Conservation (phyloP, 2,113 vertebrate genomes). For the Crotalus helleri region DNA sequence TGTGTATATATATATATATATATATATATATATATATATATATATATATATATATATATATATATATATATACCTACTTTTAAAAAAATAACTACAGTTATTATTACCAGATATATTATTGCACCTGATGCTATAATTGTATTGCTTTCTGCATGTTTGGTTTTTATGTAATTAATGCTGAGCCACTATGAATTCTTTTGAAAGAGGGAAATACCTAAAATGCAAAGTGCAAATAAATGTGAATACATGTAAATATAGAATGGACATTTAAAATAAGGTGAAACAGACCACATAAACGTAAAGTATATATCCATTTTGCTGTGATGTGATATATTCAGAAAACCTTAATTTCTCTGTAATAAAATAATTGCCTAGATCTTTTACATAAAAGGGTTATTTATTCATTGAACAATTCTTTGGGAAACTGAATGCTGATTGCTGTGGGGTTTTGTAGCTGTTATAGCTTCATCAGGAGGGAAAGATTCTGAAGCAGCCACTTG, state of each 20-base stretch:
- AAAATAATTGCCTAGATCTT: slow-evolving; percentile 9
- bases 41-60: no score
- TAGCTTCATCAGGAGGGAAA: not conserved
- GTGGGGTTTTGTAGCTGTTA: not conserved
- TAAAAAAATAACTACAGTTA: not conserved
- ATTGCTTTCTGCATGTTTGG: not conserved
- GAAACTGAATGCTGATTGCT: slow-evolving; percentile 12
- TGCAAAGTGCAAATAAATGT: not conserved
- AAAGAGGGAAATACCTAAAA: not conserved
- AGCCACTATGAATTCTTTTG: not conserved
- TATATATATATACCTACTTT: not conserved
- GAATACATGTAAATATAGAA: not conserved
- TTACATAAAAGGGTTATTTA: slow-evolving; percentile 8
- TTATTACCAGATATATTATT: not conserved
- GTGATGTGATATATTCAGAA: slow-evolving; percentile 3
- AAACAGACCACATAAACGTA: slow-evolving; percentile 5
- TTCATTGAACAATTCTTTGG: slow-evolving; percentile 5
- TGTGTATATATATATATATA: no score
- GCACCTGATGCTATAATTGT: not conserved
- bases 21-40: no score
- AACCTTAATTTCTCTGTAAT: slow-evolving; percentile 33
- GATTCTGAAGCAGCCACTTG: not conserved
- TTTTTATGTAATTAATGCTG: not conserved
- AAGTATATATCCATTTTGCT: not conserved
- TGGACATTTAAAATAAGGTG: not conserved